Evolutionary conservation across 2,113 vertebrate genomes (phyloP).

Genomic region (Sardina pilchardus): DNA sequence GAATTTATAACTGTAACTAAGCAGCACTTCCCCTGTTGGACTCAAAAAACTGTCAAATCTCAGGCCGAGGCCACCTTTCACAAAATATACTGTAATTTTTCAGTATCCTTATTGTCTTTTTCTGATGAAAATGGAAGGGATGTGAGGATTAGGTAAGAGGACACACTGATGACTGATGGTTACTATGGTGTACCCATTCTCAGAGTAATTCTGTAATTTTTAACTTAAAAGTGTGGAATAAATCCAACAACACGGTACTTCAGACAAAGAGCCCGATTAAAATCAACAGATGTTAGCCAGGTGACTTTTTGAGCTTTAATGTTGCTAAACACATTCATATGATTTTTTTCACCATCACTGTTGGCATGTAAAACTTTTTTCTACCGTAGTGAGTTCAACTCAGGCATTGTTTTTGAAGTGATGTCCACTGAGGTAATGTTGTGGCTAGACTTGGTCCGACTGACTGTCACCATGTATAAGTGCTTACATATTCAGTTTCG

Average conservation of each 20-base stretch:
- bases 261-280: not conserved
- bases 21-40: not conserved
- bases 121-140: not conserved
- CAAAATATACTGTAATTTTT: not conserved
- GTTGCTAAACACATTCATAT: too few relatives aligned
- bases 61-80: not conserved
- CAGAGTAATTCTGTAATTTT: not conserved
- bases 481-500: constrained; percentile 44
- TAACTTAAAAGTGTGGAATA: not conserved
- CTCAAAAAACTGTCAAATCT: not conserved
- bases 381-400: constrained; percentile 9
- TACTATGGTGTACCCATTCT: not conserved
- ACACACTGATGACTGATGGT: not conserved
- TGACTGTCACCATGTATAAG: constrained; percentile 38
- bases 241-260: not conserved
- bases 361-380: not conserved
- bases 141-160: not conserved
- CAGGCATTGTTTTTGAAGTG: constrained; percentile 40
- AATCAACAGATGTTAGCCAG: not conserved
- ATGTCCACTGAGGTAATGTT: constrained; percentile 40
- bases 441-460: constrained; percentile 41
- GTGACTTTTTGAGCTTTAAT: not conserved
- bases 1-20: not conserved
- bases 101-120: not conserved
- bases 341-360: not conserved